Conservation (phyloP, 2,113 vertebrate genomes). For the Nestor notabilis region DNA sequence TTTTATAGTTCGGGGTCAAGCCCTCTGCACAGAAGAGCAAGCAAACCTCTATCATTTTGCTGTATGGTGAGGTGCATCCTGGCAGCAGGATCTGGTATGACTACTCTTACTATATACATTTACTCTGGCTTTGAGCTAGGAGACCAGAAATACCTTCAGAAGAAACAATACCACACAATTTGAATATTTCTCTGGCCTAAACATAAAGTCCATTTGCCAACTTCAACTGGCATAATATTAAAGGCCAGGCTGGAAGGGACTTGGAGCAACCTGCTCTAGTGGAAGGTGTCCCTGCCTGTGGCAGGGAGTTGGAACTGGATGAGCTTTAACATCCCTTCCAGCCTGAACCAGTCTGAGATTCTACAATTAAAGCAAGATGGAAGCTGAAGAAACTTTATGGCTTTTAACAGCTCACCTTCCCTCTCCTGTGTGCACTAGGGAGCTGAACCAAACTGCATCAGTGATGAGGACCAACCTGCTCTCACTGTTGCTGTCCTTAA, state of each 20-base stretch:
- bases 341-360: rapidly evolving
- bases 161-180: neutral
- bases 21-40: neutral
- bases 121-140: neutral
- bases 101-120: neutral
- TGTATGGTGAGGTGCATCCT: neutral
- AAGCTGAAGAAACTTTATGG: neutral
- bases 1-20: neutral
- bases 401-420: neutral
- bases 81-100: neutral
- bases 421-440: constrained; percentile 68
- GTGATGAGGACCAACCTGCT: constrained; percentile 55
- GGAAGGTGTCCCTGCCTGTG: neutral
- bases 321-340: neutral
- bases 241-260: neutral
- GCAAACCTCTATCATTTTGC: neutral
- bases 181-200: neutral
- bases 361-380: neutral
- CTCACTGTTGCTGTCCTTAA: constrained; percentile 77
- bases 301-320: neutral
- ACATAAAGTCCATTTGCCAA: neutral
- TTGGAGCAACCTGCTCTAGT: neutral
- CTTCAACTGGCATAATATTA: neutral
- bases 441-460: constrained; percentile 80
- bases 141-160: neutral